Conservation (phyloP, 1,140 invertebrate species). For the Pachypeltis micranthus region DNA sequence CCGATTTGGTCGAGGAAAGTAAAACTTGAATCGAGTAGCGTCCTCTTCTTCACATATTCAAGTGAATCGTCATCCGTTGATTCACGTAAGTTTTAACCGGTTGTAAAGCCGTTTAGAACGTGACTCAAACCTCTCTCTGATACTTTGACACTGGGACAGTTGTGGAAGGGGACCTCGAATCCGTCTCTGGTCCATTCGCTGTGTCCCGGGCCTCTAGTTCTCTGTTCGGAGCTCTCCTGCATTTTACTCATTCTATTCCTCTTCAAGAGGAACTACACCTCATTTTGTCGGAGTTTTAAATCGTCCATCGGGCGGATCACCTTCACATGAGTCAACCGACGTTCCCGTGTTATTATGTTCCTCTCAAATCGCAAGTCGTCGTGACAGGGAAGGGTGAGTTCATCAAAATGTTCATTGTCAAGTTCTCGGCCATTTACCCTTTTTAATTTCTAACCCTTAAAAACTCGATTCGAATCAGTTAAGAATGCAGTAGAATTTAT, state of each 20-base stretch:
- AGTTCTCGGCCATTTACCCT: too few relatives aligned
- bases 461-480: too few relatives aligned
- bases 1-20: too few relatives aligned
- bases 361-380: constrained; percentile 23
- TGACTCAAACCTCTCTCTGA: not conserved
- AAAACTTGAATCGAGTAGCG: too few relatives aligned
- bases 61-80: not conserved
- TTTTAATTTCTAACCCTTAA: too few relatives aligned
- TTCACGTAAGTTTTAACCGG: not conserved
- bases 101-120: not conserved
- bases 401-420: too few relatives aligned
- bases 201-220: too few relatives aligned
- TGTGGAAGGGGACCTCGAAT: not conserved
- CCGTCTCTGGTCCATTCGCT: too few relatives aligned
- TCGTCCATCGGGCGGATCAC: not conserved
- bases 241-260: not conserved
- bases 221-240: not conserved
- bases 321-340: not conserved
- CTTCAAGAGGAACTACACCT: not conserved
- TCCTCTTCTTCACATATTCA: too few relatives aligned
- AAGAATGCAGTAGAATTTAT: too few relatives aligned
- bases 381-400: too few relatives aligned
- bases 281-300: not conserved
- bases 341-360: constrained; percentile 33
- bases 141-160: not conserved